Conservation (phyloP, 2,888 invertebrate genomes). For the Myathropa florea region DNA sequence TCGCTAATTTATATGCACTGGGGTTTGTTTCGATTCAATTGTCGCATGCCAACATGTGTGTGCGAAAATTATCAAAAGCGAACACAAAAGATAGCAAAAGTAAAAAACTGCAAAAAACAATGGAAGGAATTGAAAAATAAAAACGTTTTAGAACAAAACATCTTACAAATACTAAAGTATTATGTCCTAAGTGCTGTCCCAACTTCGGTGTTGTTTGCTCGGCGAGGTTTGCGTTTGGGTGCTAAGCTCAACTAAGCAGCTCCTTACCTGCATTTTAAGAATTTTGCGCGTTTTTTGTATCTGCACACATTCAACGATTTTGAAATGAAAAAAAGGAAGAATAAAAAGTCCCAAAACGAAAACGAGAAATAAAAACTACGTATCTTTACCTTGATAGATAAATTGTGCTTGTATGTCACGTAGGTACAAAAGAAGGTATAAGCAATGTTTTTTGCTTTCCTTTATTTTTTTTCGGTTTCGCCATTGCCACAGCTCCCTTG, state of each 20-base stretch:
- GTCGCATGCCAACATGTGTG: constrained; percentile 71
- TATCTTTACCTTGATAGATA: constrained; percentile 70
- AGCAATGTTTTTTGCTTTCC: constrained; percentile 51
- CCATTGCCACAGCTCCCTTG: constrained; percentile 53
- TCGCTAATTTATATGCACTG: constrained; percentile 70
- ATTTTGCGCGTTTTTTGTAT: constrained; percentile 39
- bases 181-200: constrained; percentile 5
- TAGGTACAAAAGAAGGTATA: constrained; percentile 66
- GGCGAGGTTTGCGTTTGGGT: constrained; percentile 24
- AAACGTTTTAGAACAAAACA: constrained; percentile 16
- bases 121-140: not conserved
- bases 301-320: constrained; percentile 51
- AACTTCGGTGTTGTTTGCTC: constrained; percentile 1
- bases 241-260: constrained; percentile 48
- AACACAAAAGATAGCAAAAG: constrained; percentile 22
- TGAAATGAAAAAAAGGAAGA: constrained; percentile 30
- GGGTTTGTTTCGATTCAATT: constrained; percentile 59
- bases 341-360: constrained; percentile 18
- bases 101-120: constrained; percentile 4
- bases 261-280: constrained; percentile 62
- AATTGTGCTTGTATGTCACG: constrained; percentile 70
- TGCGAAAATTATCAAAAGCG: constrained; percentile 58
- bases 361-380: constrained; percentile 14
- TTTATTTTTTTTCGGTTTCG: constrained; percentile 16
- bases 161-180: constrained; percentile 45